These are phyloP conservation scores for Drosophila birchii DNA, from an alignment of 2,888 invertebrate species.

Conservation along the genomic window DNA sequence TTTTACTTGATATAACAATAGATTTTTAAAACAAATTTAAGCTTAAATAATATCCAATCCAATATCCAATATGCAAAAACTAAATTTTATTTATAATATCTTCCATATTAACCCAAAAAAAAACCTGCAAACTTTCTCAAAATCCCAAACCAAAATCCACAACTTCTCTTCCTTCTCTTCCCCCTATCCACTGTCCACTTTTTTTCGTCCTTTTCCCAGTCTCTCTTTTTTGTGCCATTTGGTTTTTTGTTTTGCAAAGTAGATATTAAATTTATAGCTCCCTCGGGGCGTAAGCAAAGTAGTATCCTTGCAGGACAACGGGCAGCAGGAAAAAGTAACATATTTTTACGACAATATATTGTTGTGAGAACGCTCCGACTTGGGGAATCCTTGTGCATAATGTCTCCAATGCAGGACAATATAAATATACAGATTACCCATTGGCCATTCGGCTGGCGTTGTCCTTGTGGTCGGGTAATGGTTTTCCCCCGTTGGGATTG, in stretches of 20 bases:
- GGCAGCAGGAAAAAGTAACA: constrained; percentile 59
- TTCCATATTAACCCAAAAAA: not conserved
- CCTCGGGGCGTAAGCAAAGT: constrained; percentile 82
- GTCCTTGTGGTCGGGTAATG: constrained; percentile 59
- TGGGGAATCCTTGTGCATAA: constrained; percentile 73
- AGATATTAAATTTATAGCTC: constrained; percentile 85
- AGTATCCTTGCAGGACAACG: constrained; percentile 51
- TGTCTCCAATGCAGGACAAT: constrained; percentile 58
- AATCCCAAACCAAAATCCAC: not conserved
- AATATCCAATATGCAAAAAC: no score
- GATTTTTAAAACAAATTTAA: no score
- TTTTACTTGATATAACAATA: no score
- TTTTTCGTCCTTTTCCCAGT: constrained; percentile 6
- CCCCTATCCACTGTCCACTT: constrained; percentile 20
- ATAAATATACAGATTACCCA: constrained; percentile 81
- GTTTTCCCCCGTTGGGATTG: constrained; percentile 38
- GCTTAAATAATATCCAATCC: no score
- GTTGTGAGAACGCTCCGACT: constrained; percentile 47
- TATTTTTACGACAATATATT: constrained; percentile 79
- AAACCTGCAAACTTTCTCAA: not conserved
- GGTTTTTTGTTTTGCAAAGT: constrained; percentile 81
- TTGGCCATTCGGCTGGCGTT: constrained; percentile 44
- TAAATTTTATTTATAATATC: not conserved
- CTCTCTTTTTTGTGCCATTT: constrained; percentile 54
- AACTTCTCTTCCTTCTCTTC: not conserved